Percentiles rank a stretch among this genome's conserved stretches.
phyloP scores from a whole-genome alignment of 2,888 invertebrate genomes.

The Marronus borbonicus region DNA sequence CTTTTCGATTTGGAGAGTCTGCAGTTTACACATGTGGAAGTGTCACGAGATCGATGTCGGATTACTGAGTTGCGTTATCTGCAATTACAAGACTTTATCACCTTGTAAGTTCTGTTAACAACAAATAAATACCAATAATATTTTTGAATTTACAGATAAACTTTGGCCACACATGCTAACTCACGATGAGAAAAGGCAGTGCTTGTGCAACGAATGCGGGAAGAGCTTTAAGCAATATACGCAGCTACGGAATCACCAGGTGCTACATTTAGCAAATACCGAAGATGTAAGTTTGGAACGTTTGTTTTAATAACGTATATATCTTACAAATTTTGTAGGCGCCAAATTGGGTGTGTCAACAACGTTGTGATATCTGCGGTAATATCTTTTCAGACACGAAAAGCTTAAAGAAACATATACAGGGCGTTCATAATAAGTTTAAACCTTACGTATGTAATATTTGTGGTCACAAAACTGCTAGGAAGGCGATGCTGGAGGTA shows the following conservation, averaged over 20 bases:
- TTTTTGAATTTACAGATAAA: slow-evolving; percentile 67
- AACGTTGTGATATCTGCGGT: slow-evolving; percentile 80
- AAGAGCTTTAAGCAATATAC: slow-evolving; percentile 77
- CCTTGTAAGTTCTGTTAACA: slow-evolving; percentile 64
- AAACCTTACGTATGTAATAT: slow-evolving; percentile 83
- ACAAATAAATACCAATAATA: background rate
- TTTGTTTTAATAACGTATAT: background rate
- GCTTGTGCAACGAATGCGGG: slow-evolving; percentile 73
- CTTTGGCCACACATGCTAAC: slow-evolving; percentile 78
- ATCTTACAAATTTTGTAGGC: slow-evolving; percentile 55
- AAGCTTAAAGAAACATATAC: slow-evolving; percentile 79
- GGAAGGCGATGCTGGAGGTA: slow-evolving; percentile 80
- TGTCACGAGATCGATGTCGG: slow-evolving; percentile 77
- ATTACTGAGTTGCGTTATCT: slow-evolving; percentile 74
- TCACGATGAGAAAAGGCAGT: slow-evolving; percentile 73
- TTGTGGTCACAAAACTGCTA: slow-evolving; percentile 81
- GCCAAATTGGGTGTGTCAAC: slow-evolving; percentile 74
- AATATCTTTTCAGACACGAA: slow-evolving; percentile 80
- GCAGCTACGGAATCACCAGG: slow-evolving; percentile 77
- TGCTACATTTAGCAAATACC: slow-evolving; percentile 70
- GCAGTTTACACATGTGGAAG: slow-evolving; percentile 81
- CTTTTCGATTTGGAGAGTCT: slow-evolving; percentile 77
- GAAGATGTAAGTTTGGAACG: slow-evolving; percentile 39
- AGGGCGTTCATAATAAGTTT: slow-evolving; percentile 82
- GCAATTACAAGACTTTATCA: slow-evolving; percentile 74